phyloP scores from a whole-genome alignment of 2,888 invertebrate genomes.

The Agrotis puta region DNA sequence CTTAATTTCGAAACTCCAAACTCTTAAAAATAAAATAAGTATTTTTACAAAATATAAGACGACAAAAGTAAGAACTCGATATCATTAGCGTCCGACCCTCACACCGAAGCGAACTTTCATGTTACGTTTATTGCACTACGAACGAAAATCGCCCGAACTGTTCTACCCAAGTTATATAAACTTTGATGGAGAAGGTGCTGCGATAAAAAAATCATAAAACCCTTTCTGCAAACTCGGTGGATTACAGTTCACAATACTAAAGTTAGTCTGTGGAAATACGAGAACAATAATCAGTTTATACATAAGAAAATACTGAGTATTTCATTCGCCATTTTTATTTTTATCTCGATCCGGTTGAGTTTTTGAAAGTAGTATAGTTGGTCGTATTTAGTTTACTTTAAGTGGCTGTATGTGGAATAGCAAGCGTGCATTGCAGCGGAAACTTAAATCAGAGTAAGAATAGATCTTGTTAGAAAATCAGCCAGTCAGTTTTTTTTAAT shows the following conservation, averaged over 20 bases:
- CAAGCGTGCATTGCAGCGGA: not conserved
- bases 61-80: slow-evolving; percentile 29
- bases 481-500: too few relatives aligned
- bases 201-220: slow-evolving; percentile 68
- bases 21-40: not conserved
- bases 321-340: slow-evolving; percentile 47
- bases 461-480: not conserved
- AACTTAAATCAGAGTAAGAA: slow-evolving; percentile 12
- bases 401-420: slow-evolving; percentile 1
- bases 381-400: slow-evolving; percentile 22
- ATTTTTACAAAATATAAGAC: slow-evolving; percentile 24
- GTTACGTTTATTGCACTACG: slow-evolving; percentile 57
- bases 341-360: slow-evolving; percentile 35
- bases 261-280: slow-evolving; percentile 54
- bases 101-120: slow-evolving; percentile 56
- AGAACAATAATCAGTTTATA: slow-evolving; percentile 59
- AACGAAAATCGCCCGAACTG: slow-evolving; percentile 50
- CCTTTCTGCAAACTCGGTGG: slow-evolving; percentile 63
- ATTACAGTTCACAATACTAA: slow-evolving; percentile 61
- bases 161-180: slow-evolving; percentile 63
- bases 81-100: slow-evolving; percentile 44
- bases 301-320: slow-evolving; percentile 48
- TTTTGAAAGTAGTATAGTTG: slow-evolving; percentile 33
- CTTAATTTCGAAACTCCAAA: not conserved
- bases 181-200: slow-evolving; percentile 66